Conservation (phyloP, 2,888 invertebrate species). For the Abscondita cerata region DNA sequence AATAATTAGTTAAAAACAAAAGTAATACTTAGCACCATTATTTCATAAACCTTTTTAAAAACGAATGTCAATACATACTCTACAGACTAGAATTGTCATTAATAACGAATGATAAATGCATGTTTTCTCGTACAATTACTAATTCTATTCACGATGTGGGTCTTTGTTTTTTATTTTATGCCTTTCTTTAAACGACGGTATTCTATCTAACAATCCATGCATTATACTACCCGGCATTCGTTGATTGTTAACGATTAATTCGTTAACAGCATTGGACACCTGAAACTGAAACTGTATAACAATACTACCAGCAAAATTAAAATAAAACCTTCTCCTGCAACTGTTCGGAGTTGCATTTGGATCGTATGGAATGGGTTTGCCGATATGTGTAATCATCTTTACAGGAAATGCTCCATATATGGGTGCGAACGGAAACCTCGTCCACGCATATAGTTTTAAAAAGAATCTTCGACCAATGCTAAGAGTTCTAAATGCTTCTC, state of each 20-base stretch:
- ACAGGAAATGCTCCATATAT: slow-evolving; percentile 87
- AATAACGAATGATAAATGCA: too few species aligned
- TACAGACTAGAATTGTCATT: background rate
- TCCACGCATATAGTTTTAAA: slow-evolving; percentile 82
- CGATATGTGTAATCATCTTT: slow-evolving; percentile 88
- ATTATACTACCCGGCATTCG: slow-evolving; percentile 87
- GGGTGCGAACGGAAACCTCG: slow-evolving; percentile 86
- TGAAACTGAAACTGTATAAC: slow-evolving; percentile 59
- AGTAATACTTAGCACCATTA: background rate
- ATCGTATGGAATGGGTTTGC: slow-evolving; percentile 81
- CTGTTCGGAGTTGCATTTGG: slow-evolving; percentile 75
- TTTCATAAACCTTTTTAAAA: slow-evolving; percentile 1
- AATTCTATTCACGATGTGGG: background rate
- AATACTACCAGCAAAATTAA: too few species aligned
- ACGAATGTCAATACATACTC: background rate
- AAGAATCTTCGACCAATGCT: slow-evolving; percentile 78
- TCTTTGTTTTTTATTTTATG: slow-evolving; percentile 24
- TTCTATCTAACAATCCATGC: slow-evolving; percentile 74
- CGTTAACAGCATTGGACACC: slow-evolving; percentile 78
- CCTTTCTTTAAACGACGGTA: slow-evolving; percentile 47
- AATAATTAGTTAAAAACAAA: too few species aligned
- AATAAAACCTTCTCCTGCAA: slow-evolving; percentile 75
- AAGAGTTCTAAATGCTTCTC: slow-evolving; percentile 93
- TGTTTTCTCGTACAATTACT: too few species aligned
- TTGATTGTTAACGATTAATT: slow-evolving; percentile 82